Base-by-base conservation (phyloP, 2,888 invertebrate species). In the Hypercompe scribonia region DNA sequence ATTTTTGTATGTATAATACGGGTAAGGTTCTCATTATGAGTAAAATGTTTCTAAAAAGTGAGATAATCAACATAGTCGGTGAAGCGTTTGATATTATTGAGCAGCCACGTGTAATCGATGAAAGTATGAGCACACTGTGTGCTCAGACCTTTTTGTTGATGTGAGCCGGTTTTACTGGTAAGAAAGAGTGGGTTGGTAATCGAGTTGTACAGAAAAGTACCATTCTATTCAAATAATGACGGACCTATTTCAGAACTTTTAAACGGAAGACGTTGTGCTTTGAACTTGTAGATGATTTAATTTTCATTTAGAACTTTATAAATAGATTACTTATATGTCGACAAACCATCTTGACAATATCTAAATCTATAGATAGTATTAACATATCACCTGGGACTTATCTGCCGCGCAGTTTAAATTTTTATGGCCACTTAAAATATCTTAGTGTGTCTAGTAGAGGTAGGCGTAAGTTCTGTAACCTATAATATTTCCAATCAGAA, bases 31-130 rank as follows among this genome's bases (percentile, higher is more conserved):
- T 67, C 46, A 24, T 67, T 50, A 66, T 50, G 24, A 67, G 31
- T 42, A 8, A 63, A 33, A 72, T 67, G 67, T 72, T 75, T 73
- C 72, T 28, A 71, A 74, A 73, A 73, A 78, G 76, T 72, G 34
- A 65, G n/a, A 50, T 74, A 71, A 66, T 65, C 61, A 15, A 81
- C 76, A 81, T 78, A 75, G 73, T 78, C 78, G 71, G 75, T 81
- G 71, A 73, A 75, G 66, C 68, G 65, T 15, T 65, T 58, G 68
- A 71, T 67, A 65, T 58, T 77, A 71, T 79, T 76, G 69, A 58
- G 74, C 74, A 70, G 68, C 72, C 68, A 63, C 66, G 63, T 69
- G 71, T 67, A 28, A 65, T 61, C 65, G 67, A 81, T 76, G 83
- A 81, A 77, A 83, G 83, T 76, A 63, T 31, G 69, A 63, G 31